Evolutionary conservation across 2,113 vertebrate species (phyloP), one percentile per base, ranked within the genome.

Genomic region (Fulmarus glacialis): DNA sequence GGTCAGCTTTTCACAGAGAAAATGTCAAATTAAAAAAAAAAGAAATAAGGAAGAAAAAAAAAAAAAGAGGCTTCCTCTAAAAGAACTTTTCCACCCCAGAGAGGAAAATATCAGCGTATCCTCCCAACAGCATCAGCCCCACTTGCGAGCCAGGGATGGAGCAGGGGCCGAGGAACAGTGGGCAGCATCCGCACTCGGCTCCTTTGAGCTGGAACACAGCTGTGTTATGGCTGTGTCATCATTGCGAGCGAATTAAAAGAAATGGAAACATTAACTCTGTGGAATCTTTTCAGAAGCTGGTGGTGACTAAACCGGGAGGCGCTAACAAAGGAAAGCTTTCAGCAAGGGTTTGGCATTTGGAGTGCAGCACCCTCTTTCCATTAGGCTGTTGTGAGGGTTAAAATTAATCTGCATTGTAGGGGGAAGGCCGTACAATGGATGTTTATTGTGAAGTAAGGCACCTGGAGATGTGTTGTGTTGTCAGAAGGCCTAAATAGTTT

Each of bases 261-360:
- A 98, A 97, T 97, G 98, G 98, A 98, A 98, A 98, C 98, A 97
- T 98, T 98, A 98, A 98, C 98, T 98, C 97, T 91, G 97, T 96
- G 96, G 97, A 98, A 96, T 97, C 97, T 97, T 98, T 98, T 98
- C 96, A 97, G 98, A 98, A 97, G 97, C 97, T 91, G 94, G 93
- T 96, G 94, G 97, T 95, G 96, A 97, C 86, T 89, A 97, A 97
- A 95, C 77, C 89, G 47, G 81, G 96, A 96, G 87, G 83, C 20
- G 1, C 88, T 90, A 89, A 98, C 98, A 98, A 98, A 98, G 96
- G 84, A 88, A 96, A 85, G 96, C 98, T 98, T 98, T 98, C 97
- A 98, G 94, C 64, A 90, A 97, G 93, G 91, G 95, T 91, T 89
- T 50, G 84, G 82, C 92, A 60, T 92, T 96, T 89, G 73, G 94